Conservation (phyloP, 2,888 invertebrate genomes). For the Thecocarcelia acutangulata region DNA sequence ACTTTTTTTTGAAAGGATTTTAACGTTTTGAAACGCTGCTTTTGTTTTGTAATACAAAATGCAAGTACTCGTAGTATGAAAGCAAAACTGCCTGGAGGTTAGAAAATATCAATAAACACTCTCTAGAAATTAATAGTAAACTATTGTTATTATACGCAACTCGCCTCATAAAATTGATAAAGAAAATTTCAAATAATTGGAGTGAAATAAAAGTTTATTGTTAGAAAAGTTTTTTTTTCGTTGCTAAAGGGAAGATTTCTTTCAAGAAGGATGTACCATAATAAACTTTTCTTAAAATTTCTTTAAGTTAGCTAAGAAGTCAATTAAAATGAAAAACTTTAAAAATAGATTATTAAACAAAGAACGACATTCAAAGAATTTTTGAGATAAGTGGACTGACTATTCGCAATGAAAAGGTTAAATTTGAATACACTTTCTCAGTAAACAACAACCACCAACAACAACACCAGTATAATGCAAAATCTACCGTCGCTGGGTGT, state of each 20-base stretch:
- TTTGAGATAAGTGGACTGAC: no score
- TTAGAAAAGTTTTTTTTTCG: background rate
- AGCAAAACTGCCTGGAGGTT: conserved; percentile 18
- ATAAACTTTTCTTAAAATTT: no score
- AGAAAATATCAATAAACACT: conserved; percentile 38
- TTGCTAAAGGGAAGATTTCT: background rate
- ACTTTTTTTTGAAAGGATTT: conserved; percentile 35
- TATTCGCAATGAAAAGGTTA: no score
- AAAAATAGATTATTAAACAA: no score
- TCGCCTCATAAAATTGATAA: background rate
- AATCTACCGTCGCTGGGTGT: no score
- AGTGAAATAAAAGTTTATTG: conserved; percentile 1
- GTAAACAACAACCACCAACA: no score
- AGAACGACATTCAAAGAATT: no score
- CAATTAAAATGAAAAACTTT: no score
- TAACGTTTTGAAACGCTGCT: background rate
- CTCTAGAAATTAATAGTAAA: conserved; percentile 2
- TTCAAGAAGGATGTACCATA: background rate
- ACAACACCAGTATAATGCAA: no score
- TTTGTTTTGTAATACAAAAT: background rate
- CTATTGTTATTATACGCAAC: conserved; percentile 8
- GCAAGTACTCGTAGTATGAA: background rate
- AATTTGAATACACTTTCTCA: no score
- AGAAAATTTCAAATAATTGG: background rate
- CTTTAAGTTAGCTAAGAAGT: no score